These are phyloP conservation scores for Pseudochromis fuscus DNA, from an alignment of 2,797 vertebrate genomes.

Conservation along the genomic window DNA sequence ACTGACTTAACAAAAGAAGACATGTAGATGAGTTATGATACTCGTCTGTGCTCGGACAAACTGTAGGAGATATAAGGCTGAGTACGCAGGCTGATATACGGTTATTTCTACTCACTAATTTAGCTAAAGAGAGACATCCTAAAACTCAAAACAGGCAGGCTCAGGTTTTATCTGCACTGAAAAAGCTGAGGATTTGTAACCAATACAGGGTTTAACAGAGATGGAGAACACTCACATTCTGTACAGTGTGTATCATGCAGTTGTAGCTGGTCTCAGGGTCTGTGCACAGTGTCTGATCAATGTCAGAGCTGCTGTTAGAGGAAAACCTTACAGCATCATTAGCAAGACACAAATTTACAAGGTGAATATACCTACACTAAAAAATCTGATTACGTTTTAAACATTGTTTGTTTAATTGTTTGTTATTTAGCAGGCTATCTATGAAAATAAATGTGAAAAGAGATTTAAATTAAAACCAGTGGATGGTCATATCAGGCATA, in stretches of 20 bases:
- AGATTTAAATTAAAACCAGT: background rate
- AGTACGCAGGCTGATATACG: conserved; percentile 11
- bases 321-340: background rate
- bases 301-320: conserved; percentile 3
- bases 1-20: conserved; percentile 48
- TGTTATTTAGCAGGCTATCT: background rate
- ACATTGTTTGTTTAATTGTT: no score
- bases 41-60: conserved; percentile 19
- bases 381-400: no score
- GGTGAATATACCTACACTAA: background rate
- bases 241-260: background rate
- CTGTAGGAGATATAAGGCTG: conserved; percentile 17
- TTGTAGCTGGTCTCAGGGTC: no score
- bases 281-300: background rate
- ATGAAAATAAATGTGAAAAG: background rate
- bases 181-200: background rate
- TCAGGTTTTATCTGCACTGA: conserved; percentile 3
- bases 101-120: conserved; percentile 26
- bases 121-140: background rate
- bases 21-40: conserved; percentile 48
- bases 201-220: background rate
- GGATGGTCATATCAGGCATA: background rate
- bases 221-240: background rate
- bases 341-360: background rate
- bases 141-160: background rate